Percentiles rank a stretch among this genome's conserved stretches.
These are phyloP conservation scores for Mythimna vitellina DNA, from an alignment of 2,888 invertebrate species.

Conservation along the genomic window DNA sequence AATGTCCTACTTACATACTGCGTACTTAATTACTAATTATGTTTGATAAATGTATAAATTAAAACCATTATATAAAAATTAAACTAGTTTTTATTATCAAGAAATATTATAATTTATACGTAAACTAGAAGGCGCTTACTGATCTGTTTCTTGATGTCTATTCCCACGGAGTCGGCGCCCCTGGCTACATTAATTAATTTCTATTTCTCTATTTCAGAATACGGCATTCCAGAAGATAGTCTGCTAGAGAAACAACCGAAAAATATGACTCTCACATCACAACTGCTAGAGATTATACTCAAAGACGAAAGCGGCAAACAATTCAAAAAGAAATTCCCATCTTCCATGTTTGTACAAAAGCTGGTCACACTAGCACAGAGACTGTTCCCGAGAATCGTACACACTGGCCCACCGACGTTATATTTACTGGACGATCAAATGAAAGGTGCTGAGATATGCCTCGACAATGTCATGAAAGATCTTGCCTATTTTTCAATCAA, in stretches of 20 bases:
- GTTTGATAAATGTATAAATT: no score
- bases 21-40: no score
- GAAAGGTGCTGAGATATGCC: constrained; percentile 92
- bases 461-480: constrained; percentile 96
- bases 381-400: constrained; percentile 90
- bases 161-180: no score
- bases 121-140: no score
- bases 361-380: constrained; percentile 95
- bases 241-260: constrained; percentile 90
- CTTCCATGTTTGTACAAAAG: constrained; percentile 95
- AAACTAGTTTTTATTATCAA: no score
- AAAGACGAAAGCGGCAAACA: constrained; percentile 90
- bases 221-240: constrained; percentile 95
- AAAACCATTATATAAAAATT: no score
- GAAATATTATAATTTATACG: no score
- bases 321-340: constrained; percentile 93
- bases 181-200: no score
- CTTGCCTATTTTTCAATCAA: constrained; percentile 96
- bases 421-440: constrained; percentile 90
- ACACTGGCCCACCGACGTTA: constrained; percentile 82
- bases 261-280: constrained; percentile 92
- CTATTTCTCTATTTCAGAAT: constrained; percentile 88
- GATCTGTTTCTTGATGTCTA: no score
- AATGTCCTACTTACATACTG: no score
- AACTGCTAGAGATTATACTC: constrained; percentile 91